These are phyloP conservation scores for Hirtodrosophila duncani DNA, from an alignment of 2,888 invertebrate genomes.

Conservation along the genomic window DNA sequence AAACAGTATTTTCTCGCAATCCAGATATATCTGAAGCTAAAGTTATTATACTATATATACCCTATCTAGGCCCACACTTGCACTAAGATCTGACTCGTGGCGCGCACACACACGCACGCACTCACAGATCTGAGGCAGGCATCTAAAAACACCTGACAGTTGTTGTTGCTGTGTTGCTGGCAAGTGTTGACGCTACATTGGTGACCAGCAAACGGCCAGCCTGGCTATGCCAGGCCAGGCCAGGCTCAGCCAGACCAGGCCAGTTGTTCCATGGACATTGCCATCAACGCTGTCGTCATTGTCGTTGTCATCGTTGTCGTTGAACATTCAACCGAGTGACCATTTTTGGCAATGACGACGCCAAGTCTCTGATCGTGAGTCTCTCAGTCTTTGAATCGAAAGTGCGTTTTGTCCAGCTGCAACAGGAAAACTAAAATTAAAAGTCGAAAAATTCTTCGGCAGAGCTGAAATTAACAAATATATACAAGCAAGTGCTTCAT, in stretches of 20 bases:
- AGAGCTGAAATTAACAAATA: no score
- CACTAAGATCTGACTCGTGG: slow-evolving; percentile 49
- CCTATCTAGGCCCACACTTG: slow-evolving; percentile 10
- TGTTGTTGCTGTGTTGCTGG: slow-evolving; percentile 6
- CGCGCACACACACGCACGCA: slow-evolving; percentile 21
- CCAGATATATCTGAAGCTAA: slow-evolving; percentile 11
- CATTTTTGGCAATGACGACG: slow-evolving; percentile 61
- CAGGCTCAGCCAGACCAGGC: no score
- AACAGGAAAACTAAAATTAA: no score
- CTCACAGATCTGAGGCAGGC: not conserved
- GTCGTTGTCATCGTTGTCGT: no score
- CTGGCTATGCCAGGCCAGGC: no score
- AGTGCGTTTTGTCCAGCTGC: no score
- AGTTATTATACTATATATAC: slow-evolving; percentile 26
- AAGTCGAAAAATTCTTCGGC: no score
- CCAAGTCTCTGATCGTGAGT: no score
- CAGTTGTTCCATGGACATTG: no score
- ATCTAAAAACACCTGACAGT: slow-evolving; percentile 4
- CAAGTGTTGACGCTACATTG: slow-evolving; percentile 55
- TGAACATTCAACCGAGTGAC: slow-evolving; percentile 41
- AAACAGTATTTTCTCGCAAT: not conserved
- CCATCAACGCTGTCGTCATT: no score
- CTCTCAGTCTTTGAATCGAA: no score
- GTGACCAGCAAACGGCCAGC: slow-evolving; percentile 37
- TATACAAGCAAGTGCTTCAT: slow-evolving; percentile 14